Evolutionary conservation across 2,888 invertebrate genomes (phyloP).

Genomic region (Scaptomyza caliginosa): DNA sequence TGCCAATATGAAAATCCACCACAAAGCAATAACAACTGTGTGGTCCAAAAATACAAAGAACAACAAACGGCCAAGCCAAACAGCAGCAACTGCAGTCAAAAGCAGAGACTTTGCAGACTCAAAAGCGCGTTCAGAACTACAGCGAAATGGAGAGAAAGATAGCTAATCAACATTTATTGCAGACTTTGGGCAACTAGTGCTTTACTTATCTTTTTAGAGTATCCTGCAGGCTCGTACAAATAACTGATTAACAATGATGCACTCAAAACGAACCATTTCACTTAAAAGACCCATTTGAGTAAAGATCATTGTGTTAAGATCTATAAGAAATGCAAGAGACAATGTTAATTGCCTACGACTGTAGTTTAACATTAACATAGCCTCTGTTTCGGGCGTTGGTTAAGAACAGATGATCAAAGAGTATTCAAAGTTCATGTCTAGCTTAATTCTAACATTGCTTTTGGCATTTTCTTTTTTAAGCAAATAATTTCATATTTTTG

Average conservation of each 20-base stretch:
- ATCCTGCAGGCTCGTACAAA: not conserved
- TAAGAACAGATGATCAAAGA: too few relatives aligned
- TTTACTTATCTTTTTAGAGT: conserved; percentile 13
- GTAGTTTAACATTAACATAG: too few relatives aligned
- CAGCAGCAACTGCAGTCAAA: conserved; percentile 1
- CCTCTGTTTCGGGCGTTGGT: too few relatives aligned
- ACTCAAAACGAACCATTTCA: too few relatives aligned
- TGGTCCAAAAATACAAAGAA: conserved; percentile 55
- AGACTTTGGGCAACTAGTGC: conserved; percentile 34
- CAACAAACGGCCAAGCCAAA: conserved; percentile 27
- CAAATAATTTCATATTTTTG: conserved; percentile 78
- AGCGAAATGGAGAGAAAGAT: not conserved
- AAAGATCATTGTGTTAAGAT: too few relatives aligned
- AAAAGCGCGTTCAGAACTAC: not conserved
- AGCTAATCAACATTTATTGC: conserved; percentile 75
- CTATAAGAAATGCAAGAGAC: too few relatives aligned
- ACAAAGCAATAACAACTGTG: conserved; percentile 55
- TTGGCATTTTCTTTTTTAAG: conserved; percentile 31
- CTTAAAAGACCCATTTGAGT: too few relatives aligned
- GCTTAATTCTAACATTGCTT: too few relatives aligned
- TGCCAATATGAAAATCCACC: conserved; percentile 70
- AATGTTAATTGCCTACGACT: too few relatives aligned
- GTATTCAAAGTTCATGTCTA: too few relatives aligned
- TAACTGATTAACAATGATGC: too few relatives aligned
- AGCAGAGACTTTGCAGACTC: conserved; percentile 1